Evolutionary conservation across 2,113 vertebrate species (phyloP).

Genomic region (Mormyrus lacerda): DNA sequence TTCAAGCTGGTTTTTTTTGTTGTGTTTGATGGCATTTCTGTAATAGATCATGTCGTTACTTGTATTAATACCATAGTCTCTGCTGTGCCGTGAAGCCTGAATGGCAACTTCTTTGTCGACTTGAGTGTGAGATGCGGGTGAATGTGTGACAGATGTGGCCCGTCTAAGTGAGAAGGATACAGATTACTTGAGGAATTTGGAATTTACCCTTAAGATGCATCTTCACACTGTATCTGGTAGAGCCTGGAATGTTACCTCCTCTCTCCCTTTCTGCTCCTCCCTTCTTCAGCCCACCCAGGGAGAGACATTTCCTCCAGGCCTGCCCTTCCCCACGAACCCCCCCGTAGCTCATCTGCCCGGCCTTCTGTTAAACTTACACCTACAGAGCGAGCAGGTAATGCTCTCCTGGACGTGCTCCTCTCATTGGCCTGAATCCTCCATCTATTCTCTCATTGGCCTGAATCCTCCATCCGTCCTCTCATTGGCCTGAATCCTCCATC

Average conservation of each 20-base stretch:
- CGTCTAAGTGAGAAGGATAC: background rate
- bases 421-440: background rate
- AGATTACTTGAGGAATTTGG: background rate
- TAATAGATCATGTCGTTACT: background rate
- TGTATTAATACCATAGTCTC: background rate
- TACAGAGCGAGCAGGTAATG: slow-evolving; percentile 77
- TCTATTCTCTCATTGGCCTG: too few species aligned
- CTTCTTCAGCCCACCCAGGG: slow-evolving; percentile 75
- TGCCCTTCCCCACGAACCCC: slow-evolving; percentile 69
- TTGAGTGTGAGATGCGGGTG: background rate
- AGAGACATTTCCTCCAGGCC: slow-evolving; percentile 73
- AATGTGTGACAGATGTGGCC: background rate
- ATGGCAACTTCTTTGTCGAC: background rate
- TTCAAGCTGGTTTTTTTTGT: background rate
- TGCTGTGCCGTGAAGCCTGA: background rate
- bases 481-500: too few species aligned
- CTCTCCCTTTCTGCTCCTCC: background rate
- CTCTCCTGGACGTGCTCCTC: too few species aligned
- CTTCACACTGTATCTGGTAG: background rate
- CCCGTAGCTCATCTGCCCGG: slow-evolving; percentile 67
- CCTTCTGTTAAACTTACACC: slow-evolving; percentile 73
- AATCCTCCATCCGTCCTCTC: background rate
- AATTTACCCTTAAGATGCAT: background rate
- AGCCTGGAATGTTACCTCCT: background rate
- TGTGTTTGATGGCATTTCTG: background rate